A percentile compares a stretch with the other conserved stretches of the same genome.
These are phyloP conservation scores for Cryptoprocta ferox DNA, from an alignment of 2,797 vertebrate genomes.

Conservation along the genomic window DNA sequence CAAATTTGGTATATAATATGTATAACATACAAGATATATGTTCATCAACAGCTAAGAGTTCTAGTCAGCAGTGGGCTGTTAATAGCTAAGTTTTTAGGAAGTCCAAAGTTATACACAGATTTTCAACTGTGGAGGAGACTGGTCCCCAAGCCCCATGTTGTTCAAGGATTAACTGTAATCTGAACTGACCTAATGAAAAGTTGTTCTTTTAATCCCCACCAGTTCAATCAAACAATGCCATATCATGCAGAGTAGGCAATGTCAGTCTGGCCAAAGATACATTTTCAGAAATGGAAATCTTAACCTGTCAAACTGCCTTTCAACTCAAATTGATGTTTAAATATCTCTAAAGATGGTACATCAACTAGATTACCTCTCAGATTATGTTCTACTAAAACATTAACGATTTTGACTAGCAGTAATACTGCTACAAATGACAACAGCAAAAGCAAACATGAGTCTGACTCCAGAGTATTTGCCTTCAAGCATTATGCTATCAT, in stretches of 20 bases:
- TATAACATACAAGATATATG: too few relatives aligned
- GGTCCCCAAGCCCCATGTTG: not conserved
- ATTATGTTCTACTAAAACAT: not conserved
- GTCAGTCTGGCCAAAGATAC: not conserved
- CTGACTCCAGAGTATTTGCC: not conserved
- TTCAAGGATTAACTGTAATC: not conserved
- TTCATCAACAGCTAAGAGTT: too few relatives aligned
- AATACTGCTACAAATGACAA: not conserved
- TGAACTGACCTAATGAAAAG: not conserved
- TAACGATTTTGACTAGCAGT: not conserved
- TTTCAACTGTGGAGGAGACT: not conserved
- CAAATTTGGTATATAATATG: too few relatives aligned
- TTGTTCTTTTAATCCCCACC: not conserved
- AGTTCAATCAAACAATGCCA: not conserved
- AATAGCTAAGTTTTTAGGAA: not conserved
- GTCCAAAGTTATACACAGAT: not conserved
- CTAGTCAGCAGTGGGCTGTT: too few relatives aligned
- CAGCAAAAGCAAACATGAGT: not conserved
- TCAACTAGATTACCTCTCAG: not conserved
- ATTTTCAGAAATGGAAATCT: slow-evolving; percentile 40
- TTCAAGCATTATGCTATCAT: not conserved
- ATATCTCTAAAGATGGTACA: not conserved
- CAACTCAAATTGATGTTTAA: not conserved
- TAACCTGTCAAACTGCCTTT: not conserved
- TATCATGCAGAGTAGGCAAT: not conserved